These are phyloP conservation scores for Amphilophus citrinellus DNA, from an alignment of 2,113 vertebrate species.

Conservation along the genomic window DNA sequence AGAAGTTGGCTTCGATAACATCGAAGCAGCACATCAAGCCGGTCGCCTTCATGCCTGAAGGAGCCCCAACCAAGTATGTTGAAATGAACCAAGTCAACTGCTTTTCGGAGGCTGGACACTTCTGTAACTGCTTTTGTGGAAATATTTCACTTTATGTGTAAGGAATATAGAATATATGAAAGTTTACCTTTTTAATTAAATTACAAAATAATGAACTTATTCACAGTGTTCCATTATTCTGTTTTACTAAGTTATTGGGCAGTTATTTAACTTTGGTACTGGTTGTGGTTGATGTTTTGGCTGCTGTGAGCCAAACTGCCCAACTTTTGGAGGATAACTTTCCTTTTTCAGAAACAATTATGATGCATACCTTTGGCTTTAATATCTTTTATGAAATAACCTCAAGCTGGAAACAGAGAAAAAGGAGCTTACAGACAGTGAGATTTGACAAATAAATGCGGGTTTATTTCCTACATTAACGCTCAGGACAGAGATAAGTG, in stretches of 20 bases:
- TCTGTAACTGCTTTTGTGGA: not conserved
- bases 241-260: not conserved
- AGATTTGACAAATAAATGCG: not conserved
- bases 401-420: not conserved
- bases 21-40: no score
- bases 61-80: no score
- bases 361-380: not conserved
- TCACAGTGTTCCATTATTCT: not conserved
- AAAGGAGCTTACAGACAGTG: not conserved
- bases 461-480: not conserved
- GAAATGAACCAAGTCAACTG: no score
- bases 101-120: no score
- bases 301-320: not conserved
- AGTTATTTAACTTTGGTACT: not conserved
- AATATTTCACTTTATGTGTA: not conserved
- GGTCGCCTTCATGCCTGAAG: no score
- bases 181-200: not conserved
- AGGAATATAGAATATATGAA: no score
- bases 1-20: no score
- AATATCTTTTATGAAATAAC: not conserved
- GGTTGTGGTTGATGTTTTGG: not conserved
- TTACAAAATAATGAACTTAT: not conserved
- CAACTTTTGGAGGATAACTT: no score
- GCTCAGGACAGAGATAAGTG: not conserved
- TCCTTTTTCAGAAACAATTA: not conserved